Percentiles rank a stretch among this genome's conserved stretches.
Evolutionary conservation across 2,797 vertebrate species (phyloP).

Genomic region (Typhlichthys eigenmanni): DNA sequence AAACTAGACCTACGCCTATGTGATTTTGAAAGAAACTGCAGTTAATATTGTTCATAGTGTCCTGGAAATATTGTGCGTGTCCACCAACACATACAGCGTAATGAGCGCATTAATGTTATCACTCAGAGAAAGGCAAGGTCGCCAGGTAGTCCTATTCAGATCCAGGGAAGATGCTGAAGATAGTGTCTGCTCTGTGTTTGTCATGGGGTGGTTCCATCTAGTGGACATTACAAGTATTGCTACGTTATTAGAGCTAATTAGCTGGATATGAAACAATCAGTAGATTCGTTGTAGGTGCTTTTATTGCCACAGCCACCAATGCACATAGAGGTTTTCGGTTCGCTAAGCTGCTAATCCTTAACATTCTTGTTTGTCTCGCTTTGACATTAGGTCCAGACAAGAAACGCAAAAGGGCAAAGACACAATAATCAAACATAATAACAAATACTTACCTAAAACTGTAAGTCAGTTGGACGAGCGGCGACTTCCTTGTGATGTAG

Average conservation of each 20-base stretch:
- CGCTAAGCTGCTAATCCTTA: no score
- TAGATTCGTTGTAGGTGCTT: background rate
- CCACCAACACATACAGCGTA: no score
- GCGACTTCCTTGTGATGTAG: background rate
- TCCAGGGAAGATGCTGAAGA: slow-evolving; percentile 31
- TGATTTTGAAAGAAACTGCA: no score
- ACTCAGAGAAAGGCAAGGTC: slow-evolving; percentile 59
- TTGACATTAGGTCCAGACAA: slow-evolving; percentile 1
- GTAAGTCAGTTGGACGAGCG: background rate
- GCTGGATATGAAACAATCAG: background rate
- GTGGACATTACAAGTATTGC: slow-evolving; percentile 52
- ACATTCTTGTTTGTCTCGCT: background rate
- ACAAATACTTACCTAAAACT: background rate
- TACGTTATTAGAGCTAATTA: slow-evolving; percentile 14
- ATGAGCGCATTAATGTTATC: background rate
- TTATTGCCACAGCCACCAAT: background rate
- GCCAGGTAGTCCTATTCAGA: slow-evolving; percentile 50
- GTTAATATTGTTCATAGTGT: no score
- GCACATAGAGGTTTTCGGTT: no score
- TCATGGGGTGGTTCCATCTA: slow-evolving; percentile 67
- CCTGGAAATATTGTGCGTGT: no score
- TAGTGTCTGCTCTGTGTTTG: slow-evolving; percentile 42
- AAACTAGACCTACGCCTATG: no score
- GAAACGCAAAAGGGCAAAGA: background rate
- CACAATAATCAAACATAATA: no score